phyloP scores from a whole-genome alignment of 2,113 vertebrate species.

The Andinoacara biseriatus region DNA sequence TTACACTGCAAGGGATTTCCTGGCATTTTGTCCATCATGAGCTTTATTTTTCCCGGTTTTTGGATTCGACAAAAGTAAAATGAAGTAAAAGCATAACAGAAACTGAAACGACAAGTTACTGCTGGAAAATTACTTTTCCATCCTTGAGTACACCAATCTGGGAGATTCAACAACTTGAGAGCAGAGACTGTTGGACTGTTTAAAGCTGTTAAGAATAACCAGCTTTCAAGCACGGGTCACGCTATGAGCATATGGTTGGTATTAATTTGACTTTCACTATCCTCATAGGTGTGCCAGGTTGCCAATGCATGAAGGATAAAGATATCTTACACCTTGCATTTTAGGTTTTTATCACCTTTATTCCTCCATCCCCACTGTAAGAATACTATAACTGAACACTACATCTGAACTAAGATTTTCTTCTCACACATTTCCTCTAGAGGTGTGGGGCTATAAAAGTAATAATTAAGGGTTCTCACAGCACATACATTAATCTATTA shows the following conservation, averaged over 20 bases:
- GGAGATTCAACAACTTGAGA: constrained; percentile 22
- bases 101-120: constrained; percentile 4
- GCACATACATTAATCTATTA: not conserved
- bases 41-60: not conserved
- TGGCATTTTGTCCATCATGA: not conserved
- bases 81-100: constrained; percentile 12
- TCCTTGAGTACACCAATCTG: constrained; percentile 4
- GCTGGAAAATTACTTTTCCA: constrained; percentile 64
- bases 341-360: not conserved
- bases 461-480: not conserved
- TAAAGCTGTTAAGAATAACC: constrained; percentile 29
- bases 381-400: not conserved
- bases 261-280: constrained; percentile 36
- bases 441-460: not conserved
- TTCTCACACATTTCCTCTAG: not conserved
- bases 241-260: constrained; percentile 16
- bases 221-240: not conserved
- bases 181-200: constrained; percentile 32
- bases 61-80: constrained; percentile 2
- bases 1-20: not conserved
- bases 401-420: constrained; percentile 4
- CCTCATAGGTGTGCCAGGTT: not conserved
- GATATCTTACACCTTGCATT: not conserved
- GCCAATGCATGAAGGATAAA: constrained; percentile 3
- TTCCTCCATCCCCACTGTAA: not conserved